Evolutionary conservation across 1,140 invertebrate species (phyloP), one percentile per base, ranked within the genome.

Genomic region (Magallana gigas): DNA sequence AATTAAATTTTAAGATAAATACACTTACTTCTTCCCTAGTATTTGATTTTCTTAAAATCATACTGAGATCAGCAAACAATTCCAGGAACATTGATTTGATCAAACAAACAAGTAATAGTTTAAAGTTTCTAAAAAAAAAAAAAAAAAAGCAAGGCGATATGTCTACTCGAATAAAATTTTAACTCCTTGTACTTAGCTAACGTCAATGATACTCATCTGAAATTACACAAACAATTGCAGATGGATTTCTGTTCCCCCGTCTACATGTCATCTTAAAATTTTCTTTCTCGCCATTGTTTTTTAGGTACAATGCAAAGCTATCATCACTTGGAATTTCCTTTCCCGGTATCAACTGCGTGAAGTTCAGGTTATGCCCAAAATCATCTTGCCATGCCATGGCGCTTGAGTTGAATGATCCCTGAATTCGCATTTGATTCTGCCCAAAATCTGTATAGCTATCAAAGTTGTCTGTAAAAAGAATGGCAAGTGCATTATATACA

Each of bases 381-480:
- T 48, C 68, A 76, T 76, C 68, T 36, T 76, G 23, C 68, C 68
- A 76, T 12, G 68, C 36, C 68, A 76, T 76, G 23, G 23, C 68
- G 23, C 11, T 23, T 12, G 36, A 36, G 23, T 76, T 29, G 23
- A 76, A 76, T 11, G 18, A 9, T 29, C 68, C 68, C 8, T 76
- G 68, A 76, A 76, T 23, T 29, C 18, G 23, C 23, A 76, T 76
- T 76, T 76, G 23, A 2, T 29, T 3, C 3, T 23, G 3, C 6
- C 23, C 6, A 29, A 6, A 3, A 8, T 3, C 36, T 11, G 7
- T 7, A 12, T 29, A 29, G 68, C 36, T 18, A 76, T 76, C 23
- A 76, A 76, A 76, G 29, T 76, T 76, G 14, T 76, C 68, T 76
- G 68, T 14, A 76, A 76, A 12, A 29, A 36, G 36, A 48, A 48